Base-by-base conservation (phyloP, 2,113 vertebrate species). In the Corvus cornix region DNA sequence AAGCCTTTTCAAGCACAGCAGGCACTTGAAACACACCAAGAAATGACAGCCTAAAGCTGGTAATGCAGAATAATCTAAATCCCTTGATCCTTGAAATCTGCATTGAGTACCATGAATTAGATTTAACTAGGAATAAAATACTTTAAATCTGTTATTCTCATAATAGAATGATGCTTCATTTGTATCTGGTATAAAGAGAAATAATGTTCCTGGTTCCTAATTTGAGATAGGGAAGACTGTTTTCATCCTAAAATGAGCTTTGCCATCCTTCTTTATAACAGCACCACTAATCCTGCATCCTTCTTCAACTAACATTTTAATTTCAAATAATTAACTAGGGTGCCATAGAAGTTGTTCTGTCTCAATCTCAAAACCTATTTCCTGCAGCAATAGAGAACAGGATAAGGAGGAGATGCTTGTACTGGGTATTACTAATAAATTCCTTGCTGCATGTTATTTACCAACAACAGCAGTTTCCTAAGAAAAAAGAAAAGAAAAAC, bases 31-130 rank as follows among this genome's bases (percentile, higher is more conserved):
- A 59, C 66, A 44, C 41, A 60, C 22, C 48, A 26, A 76, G 82
- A 86, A 86, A 88, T 19, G 59, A 93, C 92, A 90, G 86, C 51
- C 48, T 41, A 79, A 92, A 93, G 76, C 88, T 69, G 59, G 74
- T 84, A 94, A 95, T 80, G 79, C 79, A 90, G 92, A 82, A 58
- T 90, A 88, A 94, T 88, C 90, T 87, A 93, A 97, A 95, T 86
- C 94, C 68, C n/a, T 84, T 89, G 60, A 96, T 86, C 95, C 93
- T 39, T 59, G 52, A 95, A 93, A 95, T 92, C 93, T 90, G 59
- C 64, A 70, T 18, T 59, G 77, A 93, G 48, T 31, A 72, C 83
- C 80, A 41, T 68, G 52, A 86, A 91, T 86, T 81, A 89, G 83
- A 87, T 86, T 91, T 93, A 93, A 92, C 43, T 48, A 59, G 82